Evolutionary conservation across 2,797 vertebrate genomes (phyloP).

Genomic region (Sebastes matsubarae): DNA sequence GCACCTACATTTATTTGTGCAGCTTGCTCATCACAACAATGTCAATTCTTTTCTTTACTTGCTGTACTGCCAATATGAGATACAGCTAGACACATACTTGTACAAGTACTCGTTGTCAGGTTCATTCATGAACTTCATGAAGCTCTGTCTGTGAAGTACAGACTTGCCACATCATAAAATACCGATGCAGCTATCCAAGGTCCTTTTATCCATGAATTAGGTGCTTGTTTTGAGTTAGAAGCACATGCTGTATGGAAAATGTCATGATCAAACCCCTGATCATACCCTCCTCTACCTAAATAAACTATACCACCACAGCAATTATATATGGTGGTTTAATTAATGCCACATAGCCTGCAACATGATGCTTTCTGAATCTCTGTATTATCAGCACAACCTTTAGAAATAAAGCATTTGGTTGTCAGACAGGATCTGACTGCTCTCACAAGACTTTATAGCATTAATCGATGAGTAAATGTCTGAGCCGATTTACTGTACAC

Average conservation of each 20-base stretch:
- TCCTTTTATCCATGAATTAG: slow-evolving; percentile 2
- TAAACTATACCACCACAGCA: background rate
- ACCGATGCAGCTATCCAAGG: background rate
- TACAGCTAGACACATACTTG: background rate
- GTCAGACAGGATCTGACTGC: background rate
- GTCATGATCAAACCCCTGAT: background rate
- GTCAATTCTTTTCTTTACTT: background rate
- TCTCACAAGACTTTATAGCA: slow-evolving; percentile 28
- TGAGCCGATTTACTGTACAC: background rate
- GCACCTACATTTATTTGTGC: background rate
- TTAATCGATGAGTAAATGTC: background rate
- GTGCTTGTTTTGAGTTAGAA: background rate
- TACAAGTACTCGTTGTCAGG: background rate
- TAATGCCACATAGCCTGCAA: background rate
- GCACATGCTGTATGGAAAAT: background rate
- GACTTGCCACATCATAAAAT: background rate
- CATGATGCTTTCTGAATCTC: background rate
- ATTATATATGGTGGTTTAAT: background rate
- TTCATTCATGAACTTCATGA: background rate
- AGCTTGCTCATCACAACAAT: background rate
- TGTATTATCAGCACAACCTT: background rate
- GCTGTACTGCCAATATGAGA: background rate
- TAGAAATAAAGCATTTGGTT: slow-evolving; percentile 37
- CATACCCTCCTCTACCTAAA: background rate
- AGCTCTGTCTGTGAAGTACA: background rate